phyloP scores from a whole-genome alignment of 1,140 invertebrate genomes.

The Drosophila miranda region DNA sequence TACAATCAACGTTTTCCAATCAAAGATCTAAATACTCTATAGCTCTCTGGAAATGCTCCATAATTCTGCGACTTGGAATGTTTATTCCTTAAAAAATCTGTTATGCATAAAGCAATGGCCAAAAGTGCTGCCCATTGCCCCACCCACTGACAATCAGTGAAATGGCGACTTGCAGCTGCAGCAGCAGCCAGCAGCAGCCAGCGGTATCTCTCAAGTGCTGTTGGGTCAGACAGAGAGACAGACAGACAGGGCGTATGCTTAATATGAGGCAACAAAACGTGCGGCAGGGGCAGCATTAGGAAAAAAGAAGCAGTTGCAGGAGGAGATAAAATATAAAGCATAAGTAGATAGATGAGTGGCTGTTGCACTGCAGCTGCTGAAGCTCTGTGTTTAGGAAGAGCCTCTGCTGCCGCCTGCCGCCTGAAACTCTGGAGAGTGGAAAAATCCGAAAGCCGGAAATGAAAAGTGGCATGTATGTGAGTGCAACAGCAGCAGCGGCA shows the following conservation, averaged over 20 bases:
- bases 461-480: conserved; percentile 61
- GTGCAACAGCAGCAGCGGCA: conserved; percentile 18
- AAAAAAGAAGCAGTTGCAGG: conserved; percentile 31
- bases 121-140: too few species aligned
- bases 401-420: not conserved
- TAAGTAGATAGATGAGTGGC: conserved; percentile 73
- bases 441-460: conserved; percentile 66
- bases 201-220: conserved; percentile 2
- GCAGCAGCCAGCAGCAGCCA: too few species aligned
- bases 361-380: conserved; percentile 42
- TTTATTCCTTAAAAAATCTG: too few species aligned
- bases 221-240: conserved; percentile 1
- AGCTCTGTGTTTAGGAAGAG: conserved; percentile 41
- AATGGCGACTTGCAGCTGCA: not conserved
- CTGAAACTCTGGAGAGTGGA: conserved; percentile 26
- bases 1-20: too few species aligned
- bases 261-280: conserved; percentile 24
- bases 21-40: too few species aligned
- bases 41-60: too few species aligned
- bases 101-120: too few species aligned
- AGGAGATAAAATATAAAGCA: conserved; percentile 68
- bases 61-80: too few species aligned
- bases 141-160: too few species aligned
- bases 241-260: conserved; percentile 47
- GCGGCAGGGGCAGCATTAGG: conserved; percentile 10